phyloP scores from a whole-genome alignment of 2,888 invertebrate species.

The Dromius quadrimaculatus region DNA sequence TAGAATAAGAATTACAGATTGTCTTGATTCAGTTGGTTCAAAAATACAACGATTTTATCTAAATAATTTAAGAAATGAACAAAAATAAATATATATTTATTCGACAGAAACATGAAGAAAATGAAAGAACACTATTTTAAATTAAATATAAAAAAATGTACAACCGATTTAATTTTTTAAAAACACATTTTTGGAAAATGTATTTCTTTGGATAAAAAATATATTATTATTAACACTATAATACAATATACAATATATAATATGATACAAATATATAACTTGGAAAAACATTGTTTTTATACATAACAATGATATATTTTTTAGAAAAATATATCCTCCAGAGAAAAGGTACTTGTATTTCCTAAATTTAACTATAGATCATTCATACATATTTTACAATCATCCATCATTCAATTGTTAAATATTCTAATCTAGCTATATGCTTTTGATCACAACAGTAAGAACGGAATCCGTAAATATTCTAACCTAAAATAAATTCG shows the following conservation, averaged over 20 bases:
- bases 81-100: constrained; percentile 44
- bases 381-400: constrained; percentile 23
- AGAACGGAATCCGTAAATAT: constrained; percentile 45
- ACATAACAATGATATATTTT: constrained; percentile 51
- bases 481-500: constrained; percentile 44
- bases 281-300: constrained; percentile 45
- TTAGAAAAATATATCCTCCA: constrained; percentile 49
- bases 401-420: constrained; percentile 31
- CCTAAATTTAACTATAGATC: constrained; percentile 19
- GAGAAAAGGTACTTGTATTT: constrained; percentile 51
- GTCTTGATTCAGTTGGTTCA: constrained; percentile 33
- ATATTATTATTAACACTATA: constrained; percentile 50
- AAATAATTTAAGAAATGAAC: constrained; percentile 27
- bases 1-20: constrained; percentile 47
- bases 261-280: constrained; percentile 44
- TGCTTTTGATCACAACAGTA: constrained; percentile 47
- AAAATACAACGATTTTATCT: constrained; percentile 28
- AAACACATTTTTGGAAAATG: constrained; percentile 46
- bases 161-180: constrained; percentile 44
- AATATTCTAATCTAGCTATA: constrained; percentile 37
- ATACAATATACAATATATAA: constrained; percentile 48
- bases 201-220: constrained; percentile 50
- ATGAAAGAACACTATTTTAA: constrained; percentile 44
- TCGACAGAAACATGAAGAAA: constrained; percentile 29
- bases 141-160: constrained; percentile 48